Evolutionary conservation across 2,113 vertebrate species (phyloP).

Genomic region (Hippocampus guttulatus): DNA sequence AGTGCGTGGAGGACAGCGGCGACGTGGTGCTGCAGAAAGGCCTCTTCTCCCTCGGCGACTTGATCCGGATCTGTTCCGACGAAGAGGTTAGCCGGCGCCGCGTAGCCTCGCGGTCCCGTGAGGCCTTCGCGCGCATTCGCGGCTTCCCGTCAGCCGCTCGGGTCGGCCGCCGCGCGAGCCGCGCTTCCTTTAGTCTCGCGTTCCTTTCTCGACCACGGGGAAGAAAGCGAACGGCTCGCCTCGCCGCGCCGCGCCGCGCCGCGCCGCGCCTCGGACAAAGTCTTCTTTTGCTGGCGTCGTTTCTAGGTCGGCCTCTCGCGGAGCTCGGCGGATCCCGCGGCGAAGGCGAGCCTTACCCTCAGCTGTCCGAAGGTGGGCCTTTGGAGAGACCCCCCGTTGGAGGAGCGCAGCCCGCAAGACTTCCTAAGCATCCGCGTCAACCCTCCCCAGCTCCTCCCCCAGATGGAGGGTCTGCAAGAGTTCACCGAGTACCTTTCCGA

Average conservation of each 20-base stretch:
- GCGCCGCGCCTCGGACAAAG: too few species aligned
- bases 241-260: too few species aligned
- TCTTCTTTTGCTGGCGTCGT: neutral
- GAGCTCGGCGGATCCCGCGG: slow-evolving; percentile 52
- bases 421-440: slow-evolving; percentile 79
- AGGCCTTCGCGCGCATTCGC: neutral
- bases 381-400: slow-evolving; percentile 73
- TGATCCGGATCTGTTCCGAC: slow-evolving; percentile 82
- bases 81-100: slow-evolving; percentile 75
- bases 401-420: slow-evolving; percentile 73
- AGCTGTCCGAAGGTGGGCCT: slow-evolving; percentile 78
- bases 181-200: neutral
- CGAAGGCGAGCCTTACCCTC: slow-evolving; percentile 77
- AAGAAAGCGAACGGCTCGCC: neutral
- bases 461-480: slow-evolving; percentile 88
- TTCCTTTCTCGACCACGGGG: neutral
- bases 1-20: slow-evolving; percentile 80
- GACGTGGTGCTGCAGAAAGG: slow-evolving; percentile 86
- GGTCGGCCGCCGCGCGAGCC: neutral
- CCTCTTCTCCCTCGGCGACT: slow-evolving; percentile 78
- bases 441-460: slow-evolving; percentile 65
- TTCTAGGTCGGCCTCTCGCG: slow-evolving; percentile 77
- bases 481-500: slow-evolving; percentile 89
- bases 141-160: neutral
- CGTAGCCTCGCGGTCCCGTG: neutral